These are phyloP conservation scores for Menura novaehollandiae DNA, from an alignment of 2,113 vertebrate species.

Conservation along the genomic window DNA sequence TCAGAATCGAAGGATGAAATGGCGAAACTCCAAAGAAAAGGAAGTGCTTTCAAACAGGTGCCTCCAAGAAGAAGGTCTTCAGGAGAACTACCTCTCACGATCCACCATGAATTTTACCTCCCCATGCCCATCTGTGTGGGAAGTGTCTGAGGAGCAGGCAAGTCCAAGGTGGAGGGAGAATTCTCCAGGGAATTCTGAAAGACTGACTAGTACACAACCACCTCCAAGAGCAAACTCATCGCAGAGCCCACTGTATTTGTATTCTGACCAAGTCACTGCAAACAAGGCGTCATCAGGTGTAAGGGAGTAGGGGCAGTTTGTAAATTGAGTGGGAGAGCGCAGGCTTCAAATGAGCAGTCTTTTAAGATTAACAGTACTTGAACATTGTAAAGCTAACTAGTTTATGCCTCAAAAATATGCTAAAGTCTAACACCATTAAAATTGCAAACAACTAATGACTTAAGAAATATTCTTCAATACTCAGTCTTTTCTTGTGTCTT, in stretches of 20 bases:
- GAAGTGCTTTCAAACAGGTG: conserved; percentile 79
- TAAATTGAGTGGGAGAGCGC: background rate
- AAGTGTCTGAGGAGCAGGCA: conserved; percentile 53
- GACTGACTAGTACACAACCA: conserved; percentile 16
- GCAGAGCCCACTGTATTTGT: conserved; percentile 47
- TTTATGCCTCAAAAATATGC: conserved; percentile 43
- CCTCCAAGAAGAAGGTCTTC: conserved; percentile 69
- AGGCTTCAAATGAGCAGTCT: background rate
- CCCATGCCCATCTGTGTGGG: conserved; percentile 56
- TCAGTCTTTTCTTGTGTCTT: conserved; percentile 31
- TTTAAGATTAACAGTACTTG: conserved; percentile 53
- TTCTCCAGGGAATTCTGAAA: conserved; percentile 63
- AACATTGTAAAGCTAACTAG: conserved; percentile 62
- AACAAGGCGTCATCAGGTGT: conserved; percentile 22
- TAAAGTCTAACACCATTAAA: conserved; percentile 66
- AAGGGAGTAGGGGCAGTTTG: conserved; percentile 13
- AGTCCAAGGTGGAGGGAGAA: conserved; percentile 68
- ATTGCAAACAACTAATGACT: conserved; percentile 46
- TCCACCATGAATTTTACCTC: conserved; percentile 63
- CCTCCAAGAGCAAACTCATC: conserved; percentile 24
- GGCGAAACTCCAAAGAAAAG: conserved; percentile 97
- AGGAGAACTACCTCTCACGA: conserved; percentile 62
- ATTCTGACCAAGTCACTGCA: conserved; percentile 49
- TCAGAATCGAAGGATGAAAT: conserved; percentile 98
- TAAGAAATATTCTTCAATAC: conserved; percentile 41